Conservation (phyloP, 2,888 invertebrate species). For the Patella ulyssiponensis region DNA sequence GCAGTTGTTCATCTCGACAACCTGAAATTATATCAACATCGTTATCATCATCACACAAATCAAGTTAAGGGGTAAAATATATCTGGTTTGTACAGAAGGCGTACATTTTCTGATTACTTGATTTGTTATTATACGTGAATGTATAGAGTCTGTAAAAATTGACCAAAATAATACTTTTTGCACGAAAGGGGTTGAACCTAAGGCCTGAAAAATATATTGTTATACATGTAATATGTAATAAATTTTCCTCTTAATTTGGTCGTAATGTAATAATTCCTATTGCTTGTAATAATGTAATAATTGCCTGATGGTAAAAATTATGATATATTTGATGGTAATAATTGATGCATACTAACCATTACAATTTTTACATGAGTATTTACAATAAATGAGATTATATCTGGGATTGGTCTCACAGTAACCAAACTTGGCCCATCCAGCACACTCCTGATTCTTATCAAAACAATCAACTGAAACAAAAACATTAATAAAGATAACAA, state of each 20-base stretch:
- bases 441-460: constrained; percentile 39
- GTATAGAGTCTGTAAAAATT: too few relatives aligned
- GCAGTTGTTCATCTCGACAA: constrained; percentile 41
- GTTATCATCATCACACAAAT: not conserved
- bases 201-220: too few relatives aligned
- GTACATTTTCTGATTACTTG: too few relatives aligned
- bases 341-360: constrained; percentile 33
- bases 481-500: not conserved
- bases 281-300: too few relatives aligned
- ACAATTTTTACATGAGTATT: constrained; percentile 49
- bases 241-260: too few relatives aligned
- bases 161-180: too few relatives aligned
- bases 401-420: constrained; percentile 46
- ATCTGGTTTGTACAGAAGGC: not conserved
- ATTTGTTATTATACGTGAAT: too few relatives aligned
- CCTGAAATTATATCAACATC: constrained; percentile 24
- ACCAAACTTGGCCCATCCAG: constrained; percentile 41
- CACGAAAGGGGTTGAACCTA: too few relatives aligned
- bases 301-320: too few relatives aligned
- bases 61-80: not conserved
- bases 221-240: too few relatives aligned
- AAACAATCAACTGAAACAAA: constrained; percentile 29
- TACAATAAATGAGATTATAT: constrained; percentile 48
- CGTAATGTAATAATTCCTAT: too few relatives aligned
- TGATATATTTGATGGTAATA: not conserved